Conservation (phyloP, 2,113 vertebrate species). For the Perognathus longimembris region DNA sequence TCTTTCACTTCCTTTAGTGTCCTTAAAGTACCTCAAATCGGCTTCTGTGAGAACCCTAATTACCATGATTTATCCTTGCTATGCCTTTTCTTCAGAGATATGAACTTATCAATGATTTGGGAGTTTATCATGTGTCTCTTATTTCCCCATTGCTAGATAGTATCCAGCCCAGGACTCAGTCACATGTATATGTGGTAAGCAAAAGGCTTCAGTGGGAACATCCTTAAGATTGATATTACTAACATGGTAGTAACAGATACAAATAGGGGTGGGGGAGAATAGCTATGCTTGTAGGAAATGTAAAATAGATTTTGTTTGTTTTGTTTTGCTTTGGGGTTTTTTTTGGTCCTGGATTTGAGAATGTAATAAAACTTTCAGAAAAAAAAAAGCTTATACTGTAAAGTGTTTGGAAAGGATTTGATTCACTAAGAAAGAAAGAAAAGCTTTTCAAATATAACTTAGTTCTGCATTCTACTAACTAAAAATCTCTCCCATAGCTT, state of each 20-base stretch:
- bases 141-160: background rate
- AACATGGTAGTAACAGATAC: background rate
- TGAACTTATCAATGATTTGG: background rate
- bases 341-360: background rate
- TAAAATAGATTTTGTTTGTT: background rate
- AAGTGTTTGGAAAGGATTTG: background rate
- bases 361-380: background rate
- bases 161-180: background rate
- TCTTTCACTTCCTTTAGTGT: background rate
- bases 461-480: slow-evolving; percentile 19
- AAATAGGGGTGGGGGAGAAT: background rate
- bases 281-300: background rate
- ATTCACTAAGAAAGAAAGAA: slow-evolving; percentile 15
- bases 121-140: background rate
- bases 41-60: background rate
- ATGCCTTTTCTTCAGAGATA: slow-evolving; percentile 38
- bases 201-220: background rate
- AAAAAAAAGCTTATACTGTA: background rate
- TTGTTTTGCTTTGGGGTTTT: too few relatives aligned
- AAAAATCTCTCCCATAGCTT: slow-evolving; percentile 10
- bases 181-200: background rate
- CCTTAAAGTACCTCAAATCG: slow-evolving; percentile 36
- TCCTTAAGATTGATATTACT: background rate
- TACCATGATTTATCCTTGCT: slow-evolving; percentile 40
- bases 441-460: background rate